Conservation (phyloP, 2,888 invertebrate genomes). For the Coleophora deauratella region DNA sequence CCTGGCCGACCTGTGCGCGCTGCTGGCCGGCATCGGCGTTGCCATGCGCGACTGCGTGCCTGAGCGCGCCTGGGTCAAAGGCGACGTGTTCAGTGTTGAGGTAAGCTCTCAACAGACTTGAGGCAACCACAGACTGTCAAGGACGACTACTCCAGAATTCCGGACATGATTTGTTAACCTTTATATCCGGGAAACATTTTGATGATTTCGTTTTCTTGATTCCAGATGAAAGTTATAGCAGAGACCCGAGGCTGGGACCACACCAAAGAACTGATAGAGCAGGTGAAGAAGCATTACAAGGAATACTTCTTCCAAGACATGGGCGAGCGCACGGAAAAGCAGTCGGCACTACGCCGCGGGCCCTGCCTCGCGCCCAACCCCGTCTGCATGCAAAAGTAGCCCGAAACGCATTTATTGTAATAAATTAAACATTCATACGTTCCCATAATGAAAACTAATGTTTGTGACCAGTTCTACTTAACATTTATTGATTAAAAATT, state of each 20-base stretch:
- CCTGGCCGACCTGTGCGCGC: constrained; percentile 85
- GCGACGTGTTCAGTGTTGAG: constrained; percentile 82
- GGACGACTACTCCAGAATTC: too few species aligned
- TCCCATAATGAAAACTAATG: too few species aligned
- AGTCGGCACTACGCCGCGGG: constrained; percentile 34
- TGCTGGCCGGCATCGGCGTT: constrained; percentile 84
- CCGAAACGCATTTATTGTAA: too few species aligned
- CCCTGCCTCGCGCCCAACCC: constrained; percentile 63
- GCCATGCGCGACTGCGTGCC: constrained; percentile 95
- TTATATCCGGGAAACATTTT: too few species aligned
- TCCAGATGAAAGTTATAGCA: constrained; percentile 86
- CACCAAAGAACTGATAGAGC: constrained; percentile 61
- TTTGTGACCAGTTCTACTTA: too few species aligned
- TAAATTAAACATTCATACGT: too few species aligned
- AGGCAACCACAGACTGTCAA: too few species aligned
- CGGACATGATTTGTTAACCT: too few species aligned
- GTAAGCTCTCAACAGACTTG: constrained; percentile 22
- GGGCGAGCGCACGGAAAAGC: constrained; percentile 30
- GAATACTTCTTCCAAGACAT: constrained; percentile 64
- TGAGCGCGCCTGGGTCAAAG: constrained; percentile 93
- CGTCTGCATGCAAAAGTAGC: constrained; percentile 58
- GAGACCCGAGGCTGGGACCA: constrained; percentile 92
- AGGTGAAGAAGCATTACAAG: constrained; percentile 76
- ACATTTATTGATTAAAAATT: too few species aligned
- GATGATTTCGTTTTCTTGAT: constrained; percentile 9